Evolutionary conservation across 2,888 invertebrate species (phyloP).

Genomic region (Schizaphis graminum): DNA sequence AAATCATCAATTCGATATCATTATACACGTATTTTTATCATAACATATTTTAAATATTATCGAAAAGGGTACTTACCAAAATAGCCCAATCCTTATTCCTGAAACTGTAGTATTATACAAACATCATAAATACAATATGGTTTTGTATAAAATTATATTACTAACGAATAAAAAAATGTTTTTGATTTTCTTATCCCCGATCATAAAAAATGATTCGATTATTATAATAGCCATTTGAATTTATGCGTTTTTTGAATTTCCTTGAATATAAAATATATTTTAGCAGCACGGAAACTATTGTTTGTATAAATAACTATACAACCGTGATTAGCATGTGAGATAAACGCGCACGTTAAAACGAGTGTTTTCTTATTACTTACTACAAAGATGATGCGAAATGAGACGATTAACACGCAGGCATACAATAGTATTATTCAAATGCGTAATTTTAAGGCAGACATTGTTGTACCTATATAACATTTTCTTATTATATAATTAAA

Average conservation of each 20-base stretch:
- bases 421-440: neutral
- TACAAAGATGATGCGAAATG: neutral
- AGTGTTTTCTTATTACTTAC: neutral
- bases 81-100: neutral
- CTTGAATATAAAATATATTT: neutral
- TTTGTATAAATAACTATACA: neutral
- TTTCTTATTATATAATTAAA: constrained; percentile 4
- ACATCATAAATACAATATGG: neutral
- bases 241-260: neutral
- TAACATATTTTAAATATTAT: neutral
- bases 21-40: neutral
- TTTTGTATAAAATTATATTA: neutral
- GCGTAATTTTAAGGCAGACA: neutral
- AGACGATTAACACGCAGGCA: neutral
- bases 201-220: neutral
- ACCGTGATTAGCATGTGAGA: neutral
- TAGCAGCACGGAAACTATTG: neutral
- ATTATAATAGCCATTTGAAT: neutral
- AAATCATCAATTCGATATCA: neutral
- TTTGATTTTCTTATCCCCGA: neutral
- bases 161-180: neutral
- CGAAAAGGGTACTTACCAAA: neutral
- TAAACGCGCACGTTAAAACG: neutral
- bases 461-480: neutral
- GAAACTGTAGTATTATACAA: neutral